Conservation (phyloP, 1,140 invertebrate species). For the Bradysia coprophila region DNA sequence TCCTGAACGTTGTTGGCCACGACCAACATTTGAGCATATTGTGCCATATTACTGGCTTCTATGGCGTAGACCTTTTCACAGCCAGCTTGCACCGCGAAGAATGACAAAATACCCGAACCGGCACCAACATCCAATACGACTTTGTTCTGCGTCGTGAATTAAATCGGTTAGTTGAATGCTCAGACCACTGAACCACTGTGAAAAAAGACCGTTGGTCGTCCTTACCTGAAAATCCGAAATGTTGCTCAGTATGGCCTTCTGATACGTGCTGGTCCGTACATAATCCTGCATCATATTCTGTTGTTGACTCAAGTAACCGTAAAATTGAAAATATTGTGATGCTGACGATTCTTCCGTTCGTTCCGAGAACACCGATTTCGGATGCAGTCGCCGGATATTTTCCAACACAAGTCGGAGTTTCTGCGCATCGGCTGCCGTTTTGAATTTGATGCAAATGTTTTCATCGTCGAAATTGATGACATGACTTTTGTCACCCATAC, state of each 20-base stretch:
- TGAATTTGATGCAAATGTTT: conserved; percentile 15
- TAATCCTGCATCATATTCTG: conserved; percentile 99
- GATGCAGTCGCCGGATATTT: conserved; percentile 59
- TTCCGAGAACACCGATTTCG: conserved; percentile 79
- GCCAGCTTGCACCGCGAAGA: conserved; percentile 96
- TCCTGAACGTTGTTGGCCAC: conserved; percentile 73
- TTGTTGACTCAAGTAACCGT: conserved; percentile 96
- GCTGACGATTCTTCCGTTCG: conserved; percentile 94
- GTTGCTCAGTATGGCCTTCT: conserved; percentile 90
- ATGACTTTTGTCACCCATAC: conserved; percentile 14
- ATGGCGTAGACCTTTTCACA: conserved; percentile 95
- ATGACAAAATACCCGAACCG: conserved; percentile 93
- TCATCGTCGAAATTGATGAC: conserved; percentile 18
- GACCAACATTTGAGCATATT: conserved; percentile 86
- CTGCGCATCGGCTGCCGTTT: conserved; percentile 33
- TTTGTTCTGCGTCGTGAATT: conserved; percentile 39
- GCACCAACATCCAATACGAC: conserved; percentile 94
- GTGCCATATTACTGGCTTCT: conserved; percentile 96
- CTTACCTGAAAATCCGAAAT: conserved; percentile 70
- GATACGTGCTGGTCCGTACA: conserved; percentile 95
- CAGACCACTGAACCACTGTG: too few species aligned
- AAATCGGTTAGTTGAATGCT: not conserved
- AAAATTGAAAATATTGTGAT: conserved; percentile 96
- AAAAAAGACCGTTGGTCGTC: too few species aligned
- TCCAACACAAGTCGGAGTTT: conserved; percentile 58